Evolutionary conservation across 2,888 invertebrate genomes (phyloP), one percentile per base, ranked within the genome.

Genomic region (Pyrochroa serraticornis): DNA sequence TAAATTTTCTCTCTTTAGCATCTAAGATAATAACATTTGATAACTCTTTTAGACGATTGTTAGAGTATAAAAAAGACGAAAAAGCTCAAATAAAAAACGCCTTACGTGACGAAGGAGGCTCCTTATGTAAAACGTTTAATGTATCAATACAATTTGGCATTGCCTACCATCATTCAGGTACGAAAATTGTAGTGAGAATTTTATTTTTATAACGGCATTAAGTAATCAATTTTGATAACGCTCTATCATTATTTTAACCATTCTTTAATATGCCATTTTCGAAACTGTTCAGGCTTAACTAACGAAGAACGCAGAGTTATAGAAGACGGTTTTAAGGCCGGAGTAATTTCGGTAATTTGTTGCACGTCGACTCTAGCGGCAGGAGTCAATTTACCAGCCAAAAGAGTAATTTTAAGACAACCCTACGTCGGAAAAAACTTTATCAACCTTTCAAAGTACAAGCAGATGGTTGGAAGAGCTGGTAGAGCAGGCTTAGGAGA

Each of bases 291-390:
- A 77, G 78, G 97, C 0, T 83, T 98, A 39, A 94, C 93, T 2
- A 83, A 83, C 6, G 96, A 95, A 72, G 97, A 98, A 81, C 81
- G 97, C 31, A 84, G 84, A 63, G 81, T 93, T 47, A 82, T 97
- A 9, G 97, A 97, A 77, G 92, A 91, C 52, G 91, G 87, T 1
- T 96, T 91, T 77, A 85, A 89, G 62, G 82, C 84, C n/a, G 93
- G 94, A 0, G 87, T 86, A n/a, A 80, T 98, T 33, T 91, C 88
- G 59, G 91, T 95, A 31, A 84, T 98, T 63, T 93, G 95, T 75
- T 97, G 96, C 75, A 98, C 97, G 0, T 96, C 97, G 0, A 98
- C 97, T 0, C 82, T 98, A 63, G 97, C 97, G n/a, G 97, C 97
- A 13, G 97, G 97, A 2, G 95, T 98, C 30, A 98, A 98, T 84